Conservation (phyloP, 2,113 vertebrate genomes). For the Agapornis roseicollis region DNA sequence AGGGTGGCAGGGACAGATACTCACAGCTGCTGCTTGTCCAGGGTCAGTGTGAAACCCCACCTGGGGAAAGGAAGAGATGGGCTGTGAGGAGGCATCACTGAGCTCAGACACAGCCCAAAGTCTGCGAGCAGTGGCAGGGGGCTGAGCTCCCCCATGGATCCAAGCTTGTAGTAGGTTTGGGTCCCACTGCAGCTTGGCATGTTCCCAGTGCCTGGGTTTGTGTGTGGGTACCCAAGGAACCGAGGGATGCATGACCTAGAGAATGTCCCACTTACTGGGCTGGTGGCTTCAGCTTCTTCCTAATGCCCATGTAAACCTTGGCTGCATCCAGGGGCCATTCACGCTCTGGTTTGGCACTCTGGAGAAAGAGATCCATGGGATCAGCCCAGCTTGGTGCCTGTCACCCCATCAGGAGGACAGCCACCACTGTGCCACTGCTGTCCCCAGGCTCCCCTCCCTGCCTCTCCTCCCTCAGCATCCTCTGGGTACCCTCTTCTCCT, state of each 20-base stretch:
- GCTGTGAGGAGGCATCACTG: background rate
- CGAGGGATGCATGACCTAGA: background rate
- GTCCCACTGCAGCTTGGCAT: background rate
- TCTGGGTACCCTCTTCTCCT: conserved; percentile 88
- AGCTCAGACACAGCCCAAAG: background rate
- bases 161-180: background rate
- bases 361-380: background rate
- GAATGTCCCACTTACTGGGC: conserved; percentile 76
- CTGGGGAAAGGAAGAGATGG: conserved; percentile 63
- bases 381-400: background rate
- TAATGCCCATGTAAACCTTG: conserved; percentile 94
- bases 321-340: conserved; percentile 89
- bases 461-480: background rate
- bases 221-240: background rate
- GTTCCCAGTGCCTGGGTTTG: too few relatives aligned
- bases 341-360: conserved; percentile 91
- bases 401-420: background rate
- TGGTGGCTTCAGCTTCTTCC: conserved; percentile 91
- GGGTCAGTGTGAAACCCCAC: conserved; percentile 90
- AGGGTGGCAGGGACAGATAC: conserved; percentile 36
- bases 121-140: fast-evolving
- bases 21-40: conserved; percentile 95
- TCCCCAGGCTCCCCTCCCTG: background rate
- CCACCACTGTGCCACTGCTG: fast-evolving
- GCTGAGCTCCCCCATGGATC: fast-evolving